These are phyloP conservation scores for Podotricha telesiphe DNA, from an alignment of 2,888 invertebrate genomes.

Conservation along the genomic window DNA sequence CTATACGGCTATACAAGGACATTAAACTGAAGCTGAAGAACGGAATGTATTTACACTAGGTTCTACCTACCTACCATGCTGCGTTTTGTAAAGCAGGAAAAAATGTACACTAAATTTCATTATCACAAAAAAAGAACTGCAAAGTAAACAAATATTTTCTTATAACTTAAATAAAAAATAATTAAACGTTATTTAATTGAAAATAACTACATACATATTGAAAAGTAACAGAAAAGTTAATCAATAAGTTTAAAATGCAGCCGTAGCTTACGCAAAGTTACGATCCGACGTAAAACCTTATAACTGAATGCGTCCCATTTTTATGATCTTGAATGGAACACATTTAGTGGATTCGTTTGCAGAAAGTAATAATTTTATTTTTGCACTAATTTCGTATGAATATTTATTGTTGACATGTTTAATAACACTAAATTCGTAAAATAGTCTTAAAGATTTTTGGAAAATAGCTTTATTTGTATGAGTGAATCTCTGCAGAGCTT, in stretches of 20 bases:
- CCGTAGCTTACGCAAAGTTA: conserved; percentile 33
- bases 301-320: conserved; percentile 71
- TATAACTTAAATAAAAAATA: background rate
- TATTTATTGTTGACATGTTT: background rate
- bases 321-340: conserved; percentile 75
- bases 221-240: conserved; percentile 15
- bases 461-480: too few species aligned
- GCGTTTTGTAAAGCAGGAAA: too few species aligned
- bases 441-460: too few species aligned
- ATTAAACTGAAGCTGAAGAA: background rate
- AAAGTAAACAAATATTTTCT: too few species aligned
- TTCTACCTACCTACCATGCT: too few species aligned
- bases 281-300: conserved; percentile 43
- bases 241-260: conserved; percentile 22
- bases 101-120: too few species aligned
- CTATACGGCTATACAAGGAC: background rate
- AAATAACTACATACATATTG: background rate
- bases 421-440: background rate
- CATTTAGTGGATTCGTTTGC: conserved; percentile 75
- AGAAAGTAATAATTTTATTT: conserved; percentile 67
- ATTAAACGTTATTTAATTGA: background rate
- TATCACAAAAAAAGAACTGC: too few species aligned
- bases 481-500: too few species aligned
- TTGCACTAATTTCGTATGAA: conserved; percentile 44
- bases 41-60: background rate